Base-by-base conservation (phyloP, 2,888 invertebrate species). In the Yponomeuta malinellus region DNA sequence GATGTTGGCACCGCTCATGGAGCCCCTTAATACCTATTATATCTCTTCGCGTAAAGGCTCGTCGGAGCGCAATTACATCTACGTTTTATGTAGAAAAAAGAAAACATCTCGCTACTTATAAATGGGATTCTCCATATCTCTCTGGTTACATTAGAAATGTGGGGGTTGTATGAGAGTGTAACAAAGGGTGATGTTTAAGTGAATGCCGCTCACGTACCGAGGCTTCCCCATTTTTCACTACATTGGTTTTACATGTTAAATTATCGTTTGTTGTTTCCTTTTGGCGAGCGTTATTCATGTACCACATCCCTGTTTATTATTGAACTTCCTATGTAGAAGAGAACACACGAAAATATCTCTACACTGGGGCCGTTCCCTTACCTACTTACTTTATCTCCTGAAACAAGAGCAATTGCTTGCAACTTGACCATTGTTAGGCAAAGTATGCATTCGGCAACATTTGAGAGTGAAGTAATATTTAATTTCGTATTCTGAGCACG, bases 231-330 rank as follows among this genome's bases (percentile, higher is more conserved):
- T 92, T 92, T 91, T 91, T 90, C 91, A 91, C 88, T 90, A 90
- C 91, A 91, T 91, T 91, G 91, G 87, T 88, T 90, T 89, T 89
- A 89, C 89, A 88, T 90, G 89, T 89, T 88, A 91, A 89, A 89
- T 90, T 90, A 90, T 89, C 43, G 90, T 89, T 85, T 86, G 83
- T 83, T 83, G 81, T 70, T 69, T 63, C 63, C 48, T 68, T 48
- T 65, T 65, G 65, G 10, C 65, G 29, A 65, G 33, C 31, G 64
- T 12, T 65, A 10, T 65, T 65, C 12, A 29, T 65, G 12, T 31
- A 65, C 65, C 31, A 12, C 1, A 15, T 59, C 12, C 52, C 52
- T 59, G 52, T 59, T 59, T 59, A 59, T 59, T 59, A 59, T 59
- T 43, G 43, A 8, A 43, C 43, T 43, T 43, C 12, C 52, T 59